Evolutionary conservation across 2,113 vertebrate genomes (phyloP).

Genomic region (Pelmatolapia mariae): DNA sequence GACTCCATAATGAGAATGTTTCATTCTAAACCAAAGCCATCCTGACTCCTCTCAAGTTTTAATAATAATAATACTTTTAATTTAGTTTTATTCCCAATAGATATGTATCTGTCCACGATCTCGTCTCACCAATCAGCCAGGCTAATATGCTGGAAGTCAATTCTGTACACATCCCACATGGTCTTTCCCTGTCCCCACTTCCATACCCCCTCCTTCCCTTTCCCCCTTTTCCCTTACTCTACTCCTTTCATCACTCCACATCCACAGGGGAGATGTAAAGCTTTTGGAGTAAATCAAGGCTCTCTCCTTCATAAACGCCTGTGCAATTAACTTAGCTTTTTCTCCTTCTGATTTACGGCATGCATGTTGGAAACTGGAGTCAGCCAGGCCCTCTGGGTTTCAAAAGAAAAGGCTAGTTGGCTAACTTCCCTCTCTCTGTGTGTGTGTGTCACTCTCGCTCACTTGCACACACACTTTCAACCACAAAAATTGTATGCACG

Average conservation of each 20-base stretch:
- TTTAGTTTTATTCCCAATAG: slow-evolving; percentile 19
- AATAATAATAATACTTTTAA: background rate
- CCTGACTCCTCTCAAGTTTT: slow-evolving; percentile 34
- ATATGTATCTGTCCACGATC: slow-evolving; percentile 55
- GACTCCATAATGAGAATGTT: background rate
- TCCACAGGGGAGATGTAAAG: slow-evolving; percentile 59
- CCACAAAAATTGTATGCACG: slow-evolving; percentile 7
- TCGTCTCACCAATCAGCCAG: slow-evolving; percentile 50
- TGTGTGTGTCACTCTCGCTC: background rate
- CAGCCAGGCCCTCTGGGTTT: slow-evolving; percentile 49
- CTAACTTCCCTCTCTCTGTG: slow-evolving; percentile 3
- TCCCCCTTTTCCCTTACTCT: background rate
- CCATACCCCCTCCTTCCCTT: background rate
- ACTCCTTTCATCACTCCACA: slow-evolving; percentile 56
- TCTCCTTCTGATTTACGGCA: slow-evolving; percentile 47
- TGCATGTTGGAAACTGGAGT: slow-evolving; percentile 50
- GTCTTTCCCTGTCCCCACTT: slow-evolving; percentile 19
- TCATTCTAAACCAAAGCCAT: slow-evolving; percentile 3
- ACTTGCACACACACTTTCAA: background rate
- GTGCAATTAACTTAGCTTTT: slow-evolving; percentile 59
- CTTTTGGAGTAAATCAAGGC: slow-evolving; percentile 64
- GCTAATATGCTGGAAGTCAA: slow-evolving; percentile 48
- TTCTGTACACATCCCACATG: slow-evolving; percentile 36
- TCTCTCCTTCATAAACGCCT: slow-evolving; percentile 58
- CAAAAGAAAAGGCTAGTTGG: slow-evolving; percentile 41